These are phyloP conservation scores for Leptarthrus brevirostris DNA, from an alignment of 2,888 invertebrate species.

Conservation along the genomic window DNA sequence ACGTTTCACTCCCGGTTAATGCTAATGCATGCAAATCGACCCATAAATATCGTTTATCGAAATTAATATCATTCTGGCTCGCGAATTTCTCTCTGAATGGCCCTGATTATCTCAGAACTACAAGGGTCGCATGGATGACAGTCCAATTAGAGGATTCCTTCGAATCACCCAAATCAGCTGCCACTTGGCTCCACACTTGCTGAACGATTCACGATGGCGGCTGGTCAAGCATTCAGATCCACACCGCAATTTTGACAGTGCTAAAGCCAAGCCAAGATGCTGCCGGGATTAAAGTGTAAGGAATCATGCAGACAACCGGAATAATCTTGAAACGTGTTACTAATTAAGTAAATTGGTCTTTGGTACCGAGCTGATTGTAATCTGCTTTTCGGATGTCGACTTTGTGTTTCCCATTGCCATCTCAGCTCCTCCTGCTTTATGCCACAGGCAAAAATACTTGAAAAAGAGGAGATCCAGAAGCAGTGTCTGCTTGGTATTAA, in stretches of 20 bases:
- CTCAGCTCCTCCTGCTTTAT: neutral
- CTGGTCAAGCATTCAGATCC: neutral
- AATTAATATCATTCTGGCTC: conserved; percentile 31
- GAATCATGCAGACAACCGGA: conserved; percentile 22
- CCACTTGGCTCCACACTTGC: neutral
- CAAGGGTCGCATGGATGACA: conserved; percentile 34
- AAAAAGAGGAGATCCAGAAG: neutral
- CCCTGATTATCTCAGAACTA: conserved; percentile 36
- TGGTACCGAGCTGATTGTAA: conserved; percentile 38
- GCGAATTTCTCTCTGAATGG: conserved; percentile 33
- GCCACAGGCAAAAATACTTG: neutral
- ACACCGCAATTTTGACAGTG: conserved; percentile 22
- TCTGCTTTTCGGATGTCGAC: conserved; percentile 46
- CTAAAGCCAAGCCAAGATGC: neutral
- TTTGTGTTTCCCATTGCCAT: conserved; percentile 12
- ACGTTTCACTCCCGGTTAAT: neutral
- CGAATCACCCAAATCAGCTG: conserved; percentile 10
- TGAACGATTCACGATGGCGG: neutral
- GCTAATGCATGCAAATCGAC: conserved; percentile 30
- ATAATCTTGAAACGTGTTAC: conserved; percentile 49
- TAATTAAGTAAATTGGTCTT: conserved; percentile 50
- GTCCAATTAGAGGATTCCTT: conserved; percentile 33
- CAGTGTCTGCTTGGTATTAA: neutral
- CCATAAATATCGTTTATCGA: conserved; percentile 32
- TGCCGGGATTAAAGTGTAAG: conserved; percentile 19